Evolutionary conservation across 2,888 invertebrate genomes (phyloP).

Genomic region (Leucozona laternaria): DNA sequence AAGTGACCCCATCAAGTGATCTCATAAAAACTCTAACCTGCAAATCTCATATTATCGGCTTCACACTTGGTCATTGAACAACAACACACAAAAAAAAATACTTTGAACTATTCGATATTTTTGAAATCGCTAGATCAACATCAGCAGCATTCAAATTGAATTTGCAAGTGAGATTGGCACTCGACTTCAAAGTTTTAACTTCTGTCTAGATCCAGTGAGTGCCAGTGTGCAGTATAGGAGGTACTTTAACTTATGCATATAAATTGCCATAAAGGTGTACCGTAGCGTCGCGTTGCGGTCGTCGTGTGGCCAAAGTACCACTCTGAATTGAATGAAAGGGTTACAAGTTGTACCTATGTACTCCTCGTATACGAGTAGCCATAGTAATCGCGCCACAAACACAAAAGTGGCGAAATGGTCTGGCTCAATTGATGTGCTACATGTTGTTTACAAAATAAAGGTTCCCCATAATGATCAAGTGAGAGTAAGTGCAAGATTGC

Average conservation of each 20-base stretch:
- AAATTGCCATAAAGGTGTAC: conserved; percentile 22
- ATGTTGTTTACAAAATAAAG: conserved; percentile 45
- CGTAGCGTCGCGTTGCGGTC: not conserved
- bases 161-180: conserved; percentile 43
- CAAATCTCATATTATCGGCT: conserved; percentile 47
- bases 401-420: conserved; percentile 61
- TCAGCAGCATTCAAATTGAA: conserved; percentile 40
- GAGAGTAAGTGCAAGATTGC: conserved; percentile 73
- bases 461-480: conserved; percentile 49
- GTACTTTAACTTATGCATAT: conserved; percentile 9
- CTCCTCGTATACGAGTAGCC: conserved; percentile 4
- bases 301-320: conserved; percentile 3
- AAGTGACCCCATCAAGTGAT: conserved; percentile 59
- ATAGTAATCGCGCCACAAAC: conserved; percentile 16
- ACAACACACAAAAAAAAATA: not conserved
- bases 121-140: conserved; percentile 42
- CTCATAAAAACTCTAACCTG: conserved; percentile 37
- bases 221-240: conserved; percentile 1
- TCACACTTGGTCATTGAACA: conserved; percentile 43
- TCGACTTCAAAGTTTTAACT: conserved; percentile 31
- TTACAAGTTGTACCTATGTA: conserved; percentile 39
- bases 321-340: conserved; percentile 42
- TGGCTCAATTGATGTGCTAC: conserved; percentile 60
- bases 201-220: conserved; percentile 36
- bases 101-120: conserved; percentile 43